Percentiles rank a stretch among this genome's conserved stretches.
These are phyloP conservation scores for Drosophila mayaguana DNA, from an alignment of 2,888 invertebrate genomes.

Conservation along the genomic window DNA sequence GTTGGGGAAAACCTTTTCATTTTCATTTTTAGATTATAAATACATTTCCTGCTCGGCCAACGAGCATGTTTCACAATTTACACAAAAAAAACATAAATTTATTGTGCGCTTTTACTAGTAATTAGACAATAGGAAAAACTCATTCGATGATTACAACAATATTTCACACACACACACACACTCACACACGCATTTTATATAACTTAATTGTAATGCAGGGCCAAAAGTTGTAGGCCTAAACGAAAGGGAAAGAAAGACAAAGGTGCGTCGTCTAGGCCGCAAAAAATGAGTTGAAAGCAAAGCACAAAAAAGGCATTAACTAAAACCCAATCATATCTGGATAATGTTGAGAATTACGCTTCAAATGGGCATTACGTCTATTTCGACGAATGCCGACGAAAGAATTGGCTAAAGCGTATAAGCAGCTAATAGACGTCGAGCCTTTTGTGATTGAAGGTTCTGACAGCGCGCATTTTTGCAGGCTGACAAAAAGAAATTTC, in stretches of 20 bases:
- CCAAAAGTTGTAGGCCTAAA: slow-evolving; percentile 18
- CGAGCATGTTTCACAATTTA: slow-evolving; percentile 45
- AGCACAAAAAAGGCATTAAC: slow-evolving; percentile 8
- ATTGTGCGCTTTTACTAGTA: slow-evolving; percentile 45
- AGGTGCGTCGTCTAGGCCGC: slow-evolving; percentile 18
- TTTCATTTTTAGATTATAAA: slow-evolving; percentile 31
- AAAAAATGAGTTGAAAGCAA: slow-evolving; percentile 17
- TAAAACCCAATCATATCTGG: slow-evolving; percentile 7
- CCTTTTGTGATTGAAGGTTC: slow-evolving; percentile 20
- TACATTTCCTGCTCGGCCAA: slow-evolving; percentile 43
- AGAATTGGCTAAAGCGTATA: slow-evolving; percentile 6
- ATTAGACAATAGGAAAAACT: slow-evolving; percentile 63
- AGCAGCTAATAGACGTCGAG: background rate
- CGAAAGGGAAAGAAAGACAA: slow-evolving; percentile 11
- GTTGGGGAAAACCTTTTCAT: slow-evolving; percentile 2
- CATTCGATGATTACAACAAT: slow-evolving; percentile 52
- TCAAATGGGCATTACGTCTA: background rate
- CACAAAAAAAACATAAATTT: slow-evolving; percentile 30
- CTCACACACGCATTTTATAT: slow-evolving; percentile 36
- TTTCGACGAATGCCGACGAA: background rate
- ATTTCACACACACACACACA: slow-evolving; percentile 22
- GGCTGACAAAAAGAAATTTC: slow-evolving; percentile 40
- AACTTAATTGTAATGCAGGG: slow-evolving; percentile 48
- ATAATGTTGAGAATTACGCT: slow-evolving; percentile 7
- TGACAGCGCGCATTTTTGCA: slow-evolving; percentile 34